phyloP scores from a whole-genome alignment of 2,888 invertebrate species.

The Epinotia brunnichana region DNA sequence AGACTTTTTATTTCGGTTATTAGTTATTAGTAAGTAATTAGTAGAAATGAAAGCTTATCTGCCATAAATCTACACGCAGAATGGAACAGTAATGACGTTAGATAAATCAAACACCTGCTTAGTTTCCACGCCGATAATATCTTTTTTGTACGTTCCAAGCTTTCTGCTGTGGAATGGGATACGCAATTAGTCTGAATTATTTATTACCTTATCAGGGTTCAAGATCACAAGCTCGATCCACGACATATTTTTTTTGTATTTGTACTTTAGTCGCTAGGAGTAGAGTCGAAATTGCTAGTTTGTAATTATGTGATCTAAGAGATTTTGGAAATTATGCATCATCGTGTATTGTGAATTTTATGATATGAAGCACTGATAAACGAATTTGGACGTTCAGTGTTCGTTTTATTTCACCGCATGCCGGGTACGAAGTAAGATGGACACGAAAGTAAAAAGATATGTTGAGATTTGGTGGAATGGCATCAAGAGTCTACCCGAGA shows the following conservation, averaged over 20 bases:
- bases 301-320: background rate
- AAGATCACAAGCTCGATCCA: conserved; percentile 10
- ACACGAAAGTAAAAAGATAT: conserved; percentile 62
- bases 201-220: conserved; percentile 28
- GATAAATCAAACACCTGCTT: conserved; percentile 56
- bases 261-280: background rate
- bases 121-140: conserved; percentile 60
- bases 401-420: conserved; percentile 26
- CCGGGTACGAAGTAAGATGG: conserved; percentile 52
- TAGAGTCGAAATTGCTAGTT: background rate
- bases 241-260: conserved; percentile 5
- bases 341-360: conserved; percentile 14
- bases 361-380: conserved; percentile 26
- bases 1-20: background rate
- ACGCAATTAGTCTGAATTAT: conserved; percentile 38
- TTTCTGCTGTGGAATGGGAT: conserved; percentile 36
- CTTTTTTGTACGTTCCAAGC: conserved; percentile 49
- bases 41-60: conserved; percentile 19
- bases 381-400: conserved; percentile 16
- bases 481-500: conserved; percentile 75
- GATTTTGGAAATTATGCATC: background rate
- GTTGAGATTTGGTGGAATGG: conserved; percentile 78
- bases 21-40: conserved; percentile 9
- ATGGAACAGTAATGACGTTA: conserved; percentile 28
- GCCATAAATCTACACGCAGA: conserved; percentile 23